Conservation (phyloP, 2,797 vertebrate species). For the Eospalax fontanierii region DNA sequence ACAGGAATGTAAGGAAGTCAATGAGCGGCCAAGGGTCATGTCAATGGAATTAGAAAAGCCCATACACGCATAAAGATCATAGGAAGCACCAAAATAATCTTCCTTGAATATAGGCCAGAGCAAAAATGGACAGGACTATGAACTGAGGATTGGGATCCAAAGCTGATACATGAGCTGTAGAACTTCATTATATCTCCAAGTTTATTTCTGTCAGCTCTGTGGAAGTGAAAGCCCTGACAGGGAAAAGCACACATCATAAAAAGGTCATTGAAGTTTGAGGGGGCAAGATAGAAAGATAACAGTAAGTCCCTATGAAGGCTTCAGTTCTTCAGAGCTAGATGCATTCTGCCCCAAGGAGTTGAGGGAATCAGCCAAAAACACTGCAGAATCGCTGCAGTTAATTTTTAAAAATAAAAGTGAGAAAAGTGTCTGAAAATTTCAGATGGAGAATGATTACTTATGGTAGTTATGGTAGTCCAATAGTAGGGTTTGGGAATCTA, state of each 20-base stretch:
- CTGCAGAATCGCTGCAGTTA: not conserved
- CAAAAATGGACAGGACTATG: not conserved
- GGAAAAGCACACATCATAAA: not conserved
- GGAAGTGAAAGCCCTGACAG: slow-evolving; percentile 24
- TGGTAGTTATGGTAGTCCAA: not conserved
- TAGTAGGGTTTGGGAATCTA: not conserved
- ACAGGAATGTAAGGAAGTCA: not conserved
- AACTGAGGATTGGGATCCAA: not conserved
- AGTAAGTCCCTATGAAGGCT: not conserved
- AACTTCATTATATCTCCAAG: slow-evolving; percentile 21
- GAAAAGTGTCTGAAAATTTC: slow-evolving; percentile 8
- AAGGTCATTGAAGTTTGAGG: not conserved
- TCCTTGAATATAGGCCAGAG: not conserved
- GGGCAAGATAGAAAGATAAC: not conserved
- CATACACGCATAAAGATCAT: not conserved
- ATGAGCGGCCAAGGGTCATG: not conserved
- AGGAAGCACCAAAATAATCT: slow-evolving; percentile 60
- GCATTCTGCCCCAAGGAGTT: not conserved
- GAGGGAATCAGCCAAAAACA: not conserved
- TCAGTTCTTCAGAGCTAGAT: not conserved
- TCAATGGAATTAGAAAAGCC: slow-evolving; percentile 41
- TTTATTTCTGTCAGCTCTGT: not conserved
- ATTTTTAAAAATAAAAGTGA: slow-evolving; percentile 14
- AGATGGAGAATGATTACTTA: slow-evolving; percentile 2
- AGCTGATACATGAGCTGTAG: not conserved